These are phyloP conservation scores for Lithodes maja DNA, from an alignment of 2,888 invertebrate species.

Conservation along the genomic window DNA sequence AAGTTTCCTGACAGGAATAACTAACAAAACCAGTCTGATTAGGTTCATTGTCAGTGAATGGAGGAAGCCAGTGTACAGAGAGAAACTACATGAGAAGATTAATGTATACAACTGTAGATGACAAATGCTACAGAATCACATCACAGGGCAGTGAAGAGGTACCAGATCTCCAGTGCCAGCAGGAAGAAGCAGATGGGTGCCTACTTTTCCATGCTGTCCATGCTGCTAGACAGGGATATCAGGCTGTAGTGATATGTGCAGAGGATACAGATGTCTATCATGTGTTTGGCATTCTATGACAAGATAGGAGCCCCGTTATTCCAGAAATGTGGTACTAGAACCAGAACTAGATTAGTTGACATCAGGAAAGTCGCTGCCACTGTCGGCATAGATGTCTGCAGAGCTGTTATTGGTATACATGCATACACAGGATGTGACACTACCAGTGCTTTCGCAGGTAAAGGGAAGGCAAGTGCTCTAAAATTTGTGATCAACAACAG, in stretches of 20 bases:
- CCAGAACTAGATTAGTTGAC: background rate
- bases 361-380: too few relatives aligned
- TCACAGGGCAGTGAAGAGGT: background rate
- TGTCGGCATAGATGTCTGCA: conserved; percentile 21
- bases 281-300: conserved; percentile 19
- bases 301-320: background rate
- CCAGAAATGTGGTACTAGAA: conserved; percentile 23
- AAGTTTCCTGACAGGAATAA: background rate
- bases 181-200: conserved; percentile 22
- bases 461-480: conserved; percentile 26
- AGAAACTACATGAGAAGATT: conserved; percentile 25
- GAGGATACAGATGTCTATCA: conserved; percentile 20
- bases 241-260: background rate
- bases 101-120: background rate
- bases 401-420: conserved; percentile 2
- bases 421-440: conserved; percentile 7
- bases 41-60: conserved; percentile 19
- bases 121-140: conserved; percentile 2
- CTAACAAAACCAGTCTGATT: conserved; percentile 17
- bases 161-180: conserved; percentile 17
- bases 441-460: conserved; percentile 18
- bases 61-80: conserved; percentile 4
- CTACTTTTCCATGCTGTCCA: conserved; percentile 29
- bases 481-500: background rate
- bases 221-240: conserved; percentile 14